These are phyloP conservation scores for Cyprinodon variegatus DNA, from an alignment of 2,113 vertebrate species.

Conservation along the genomic window DNA sequence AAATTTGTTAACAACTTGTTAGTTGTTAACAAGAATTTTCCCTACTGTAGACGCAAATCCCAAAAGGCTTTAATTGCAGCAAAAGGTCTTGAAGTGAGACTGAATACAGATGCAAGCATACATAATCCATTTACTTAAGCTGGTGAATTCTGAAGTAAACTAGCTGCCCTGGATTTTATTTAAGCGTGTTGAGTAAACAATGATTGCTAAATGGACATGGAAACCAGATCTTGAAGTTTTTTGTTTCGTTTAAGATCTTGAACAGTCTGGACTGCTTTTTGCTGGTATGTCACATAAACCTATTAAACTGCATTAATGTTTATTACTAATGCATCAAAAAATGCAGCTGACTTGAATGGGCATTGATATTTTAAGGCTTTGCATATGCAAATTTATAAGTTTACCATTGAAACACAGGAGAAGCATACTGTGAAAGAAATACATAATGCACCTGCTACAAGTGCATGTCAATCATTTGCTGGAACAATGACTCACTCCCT, in stretches of 20 bases:
- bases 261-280: neutral
- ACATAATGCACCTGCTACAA: constrained; percentile 57
- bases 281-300: neutral
- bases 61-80: no score
- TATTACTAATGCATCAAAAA: no score
- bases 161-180: neutral
- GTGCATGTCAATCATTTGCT: constrained; percentile 61
- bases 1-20: no score
- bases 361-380: neutral
- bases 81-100: neutral
- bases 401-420: neutral
- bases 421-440: constrained; percentile 10
- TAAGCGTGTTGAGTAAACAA: neutral
- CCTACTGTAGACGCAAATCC: neutral
- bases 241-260: neutral
- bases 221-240: no score
- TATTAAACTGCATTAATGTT: neutral
- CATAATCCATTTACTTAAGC: neutral
- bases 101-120: neutral
- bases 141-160: neutral
- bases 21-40: no score
- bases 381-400: neutral
- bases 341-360: neutral
- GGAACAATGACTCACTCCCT: constrained; percentile 67
- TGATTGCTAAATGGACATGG: no score